These are phyloP conservation scores for Sebastes matsubarae DNA, from an alignment of 2,797 vertebrate genomes.

Conservation along the genomic window DNA sequence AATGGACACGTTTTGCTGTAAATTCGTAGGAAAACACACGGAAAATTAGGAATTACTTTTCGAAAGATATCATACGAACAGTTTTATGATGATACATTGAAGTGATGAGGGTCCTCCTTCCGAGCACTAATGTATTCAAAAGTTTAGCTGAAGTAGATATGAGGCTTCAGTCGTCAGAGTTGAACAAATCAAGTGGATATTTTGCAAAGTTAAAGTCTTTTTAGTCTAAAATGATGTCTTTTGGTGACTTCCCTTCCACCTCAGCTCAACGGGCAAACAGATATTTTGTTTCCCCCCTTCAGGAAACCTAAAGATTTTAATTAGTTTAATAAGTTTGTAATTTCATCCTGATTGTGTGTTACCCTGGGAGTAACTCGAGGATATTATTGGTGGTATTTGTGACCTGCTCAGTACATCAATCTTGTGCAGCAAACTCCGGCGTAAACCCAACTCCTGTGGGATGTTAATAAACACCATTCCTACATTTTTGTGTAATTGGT, in stretches of 20 bases:
- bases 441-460: neutral
- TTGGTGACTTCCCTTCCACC: neutral
- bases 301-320: neutral
- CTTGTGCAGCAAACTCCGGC: neutral
- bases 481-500: conserved; percentile 46
- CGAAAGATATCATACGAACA: no score
- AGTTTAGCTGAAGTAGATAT: no score
- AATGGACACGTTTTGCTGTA: accelerated
- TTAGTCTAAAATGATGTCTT: neutral
- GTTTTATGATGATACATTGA: accelerated
- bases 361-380: neutral
- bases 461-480: conserved; percentile 27
- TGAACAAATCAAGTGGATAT: no score
- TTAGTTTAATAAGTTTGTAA: neutral
- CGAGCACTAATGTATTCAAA: no score
- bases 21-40: no score
- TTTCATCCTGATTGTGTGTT: neutral
- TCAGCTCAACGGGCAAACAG: neutral
- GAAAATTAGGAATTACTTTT: no score
- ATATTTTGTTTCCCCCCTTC: neutral
- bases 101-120: no score
- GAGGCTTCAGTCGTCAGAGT: no score
- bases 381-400: neutral
- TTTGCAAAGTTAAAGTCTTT: no score
- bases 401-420: neutral